Conservation (phyloP, 2,113 vertebrate species). For the Chroicocephalus ridibundus region DNA sequence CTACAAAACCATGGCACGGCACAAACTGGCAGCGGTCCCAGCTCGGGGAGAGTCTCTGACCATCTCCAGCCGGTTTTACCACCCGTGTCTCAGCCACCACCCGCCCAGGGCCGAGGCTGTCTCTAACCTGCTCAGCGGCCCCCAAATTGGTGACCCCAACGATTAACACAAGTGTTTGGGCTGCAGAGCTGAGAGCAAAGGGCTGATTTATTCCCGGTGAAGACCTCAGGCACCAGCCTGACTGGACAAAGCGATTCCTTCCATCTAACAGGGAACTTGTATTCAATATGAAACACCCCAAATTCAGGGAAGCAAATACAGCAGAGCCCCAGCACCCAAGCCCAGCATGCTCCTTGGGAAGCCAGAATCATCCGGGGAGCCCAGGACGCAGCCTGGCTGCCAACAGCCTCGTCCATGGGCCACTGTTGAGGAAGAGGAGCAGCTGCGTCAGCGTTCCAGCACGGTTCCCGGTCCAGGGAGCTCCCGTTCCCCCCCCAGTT, state of each 20-base stretch:
- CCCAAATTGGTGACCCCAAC: background rate
- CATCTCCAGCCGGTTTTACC: background rate
- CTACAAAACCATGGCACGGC: fast-evolving
- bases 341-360: background rate
- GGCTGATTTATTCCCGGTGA: background rate
- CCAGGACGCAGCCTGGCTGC: fast-evolving
- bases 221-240: background rate
- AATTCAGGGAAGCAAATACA: fast-evolving
- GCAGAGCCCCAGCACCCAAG: background rate
- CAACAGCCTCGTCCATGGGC: fast-evolving
- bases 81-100: too few species aligned
- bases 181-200: background rate
- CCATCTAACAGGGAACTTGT: background rate
- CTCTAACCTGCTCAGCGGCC: background rate
- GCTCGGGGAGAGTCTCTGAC: background rate
- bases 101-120: fast-evolving
- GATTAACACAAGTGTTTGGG: background rate
- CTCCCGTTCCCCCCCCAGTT: background rate
- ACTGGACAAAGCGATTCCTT: background rate
- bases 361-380: background rate
- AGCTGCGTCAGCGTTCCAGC: fast-evolving
- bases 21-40: fast-evolving
- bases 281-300: background rate
- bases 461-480: background rate
- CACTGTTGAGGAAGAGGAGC: background rate